Evolutionary conservation across 1,140 invertebrate species (phyloP).

Genomic region (Drosophila hydei): DNA sequence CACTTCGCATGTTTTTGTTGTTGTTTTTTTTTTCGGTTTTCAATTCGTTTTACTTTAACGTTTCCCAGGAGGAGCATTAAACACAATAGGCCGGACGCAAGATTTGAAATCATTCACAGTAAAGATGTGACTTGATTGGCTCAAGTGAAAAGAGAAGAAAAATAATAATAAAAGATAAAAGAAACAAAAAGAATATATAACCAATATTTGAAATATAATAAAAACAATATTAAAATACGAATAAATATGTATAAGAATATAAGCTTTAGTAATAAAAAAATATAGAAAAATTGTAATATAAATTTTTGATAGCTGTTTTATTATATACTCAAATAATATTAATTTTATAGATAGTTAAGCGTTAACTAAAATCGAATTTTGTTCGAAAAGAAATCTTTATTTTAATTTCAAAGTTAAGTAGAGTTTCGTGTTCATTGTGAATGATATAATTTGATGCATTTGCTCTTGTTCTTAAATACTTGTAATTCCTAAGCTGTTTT

Average conservation of each 20-base stretch:
- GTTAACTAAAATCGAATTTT: neutral
- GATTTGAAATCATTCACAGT: constrained; percentile 45
- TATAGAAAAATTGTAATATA: too few species aligned
- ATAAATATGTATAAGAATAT: too few species aligned
- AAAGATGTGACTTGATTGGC: neutral
- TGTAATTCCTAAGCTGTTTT: too few species aligned
- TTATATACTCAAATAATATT: too few species aligned
- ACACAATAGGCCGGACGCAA: constrained; percentile 51
- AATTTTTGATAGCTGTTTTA: too few species aligned
- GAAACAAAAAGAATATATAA: too few species aligned
- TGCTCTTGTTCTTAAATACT: too few species aligned
- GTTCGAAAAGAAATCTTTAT: neutral
- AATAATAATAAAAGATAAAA: neutral
- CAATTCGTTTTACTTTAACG: constrained; percentile 32
- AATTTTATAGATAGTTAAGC: too few species aligned
- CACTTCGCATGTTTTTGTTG: constrained; percentile 38
- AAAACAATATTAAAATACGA: too few species aligned
- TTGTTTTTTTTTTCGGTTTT: constrained; percentile 20
- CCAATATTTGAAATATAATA: too few species aligned
- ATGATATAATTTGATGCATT: neutral
- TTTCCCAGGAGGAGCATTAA: constrained; percentile 29
- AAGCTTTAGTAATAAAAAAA: too few species aligned
- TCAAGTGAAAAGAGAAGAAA: neutral
- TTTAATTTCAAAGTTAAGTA: neutral
- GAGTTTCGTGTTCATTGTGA: neutral